Evolutionary conservation across 1,140 invertebrate species (phyloP).

Genomic region (Nymphalis io): DNA sequence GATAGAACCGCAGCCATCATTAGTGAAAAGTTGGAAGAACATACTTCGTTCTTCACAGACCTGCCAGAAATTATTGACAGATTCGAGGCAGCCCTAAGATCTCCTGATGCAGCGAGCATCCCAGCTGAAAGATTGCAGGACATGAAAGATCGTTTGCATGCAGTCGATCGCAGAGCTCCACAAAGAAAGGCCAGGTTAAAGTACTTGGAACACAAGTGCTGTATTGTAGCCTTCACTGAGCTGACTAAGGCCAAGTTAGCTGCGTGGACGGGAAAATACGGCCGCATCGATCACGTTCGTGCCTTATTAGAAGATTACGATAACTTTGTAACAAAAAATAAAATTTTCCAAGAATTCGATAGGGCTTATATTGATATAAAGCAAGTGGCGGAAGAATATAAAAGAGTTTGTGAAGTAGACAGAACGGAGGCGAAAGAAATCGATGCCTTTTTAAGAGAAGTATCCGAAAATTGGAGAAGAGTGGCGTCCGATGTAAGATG

Average conservation of each 20-base stretch:
- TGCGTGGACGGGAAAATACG: constrained; percentile 94
- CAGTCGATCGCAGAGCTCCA: constrained; percentile 85
- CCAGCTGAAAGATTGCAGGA: constrained; percentile 89
- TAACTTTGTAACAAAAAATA: constrained; percentile 94
- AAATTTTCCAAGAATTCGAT: constrained; percentile 97
- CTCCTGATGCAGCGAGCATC: constrained; percentile 83
- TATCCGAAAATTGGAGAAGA: constrained; percentile 93
- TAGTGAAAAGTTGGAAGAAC: constrained; percentile 93
- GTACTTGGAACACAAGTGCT: constrained; percentile 95
- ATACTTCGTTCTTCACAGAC: constrained; percentile 93
- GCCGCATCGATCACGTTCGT: constrained; percentile 90
- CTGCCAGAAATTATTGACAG: constrained; percentile 88
- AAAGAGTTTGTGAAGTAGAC: constrained; percentile 90
- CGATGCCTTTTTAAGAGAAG: constrained; percentile 92
- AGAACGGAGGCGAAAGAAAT: constrained; percentile 88
- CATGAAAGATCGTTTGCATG: constrained; percentile 88
- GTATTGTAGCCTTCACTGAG: constrained; percentile 93
- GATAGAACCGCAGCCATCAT: constrained; percentile 93
- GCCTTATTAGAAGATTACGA: constrained; percentile 93
- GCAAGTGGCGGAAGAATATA: constrained; percentile 94
- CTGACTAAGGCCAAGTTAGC: constrained; percentile 94
- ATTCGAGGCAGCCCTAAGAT: constrained; percentile 86
- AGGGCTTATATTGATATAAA: constrained; percentile 95
- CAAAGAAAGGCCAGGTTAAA: constrained; percentile 91
- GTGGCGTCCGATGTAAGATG: constrained; percentile 94